A percentile compares a stretch with the other conserved stretches of the same genome.
phyloP scores from a whole-genome alignment of 2,888 invertebrate genomes.

The Apotomis betuletana region DNA sequence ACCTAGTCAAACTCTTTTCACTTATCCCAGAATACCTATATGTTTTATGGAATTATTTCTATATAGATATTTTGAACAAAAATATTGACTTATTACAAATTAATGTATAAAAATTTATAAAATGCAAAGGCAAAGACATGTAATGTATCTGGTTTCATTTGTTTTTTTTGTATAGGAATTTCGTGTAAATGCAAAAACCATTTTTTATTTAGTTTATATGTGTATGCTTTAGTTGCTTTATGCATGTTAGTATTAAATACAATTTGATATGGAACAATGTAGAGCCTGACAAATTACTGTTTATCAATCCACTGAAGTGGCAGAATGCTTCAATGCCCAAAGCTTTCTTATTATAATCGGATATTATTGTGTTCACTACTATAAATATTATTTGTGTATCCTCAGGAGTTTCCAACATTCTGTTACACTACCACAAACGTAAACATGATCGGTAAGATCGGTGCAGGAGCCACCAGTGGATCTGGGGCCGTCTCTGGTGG shows the following conservation, averaged over 20 bases:
- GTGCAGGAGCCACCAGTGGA: conserved; percentile 70
- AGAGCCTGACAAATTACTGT: conserved; percentile 32
- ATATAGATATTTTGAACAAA: too few species aligned
- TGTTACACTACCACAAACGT: conserved; percentile 87
- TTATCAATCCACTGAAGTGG: conserved; percentile 17
- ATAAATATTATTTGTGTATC: conserved; percentile 21
- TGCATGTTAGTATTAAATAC: background rate
- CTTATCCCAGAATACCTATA: too few species aligned
- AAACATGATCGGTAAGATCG: conserved; percentile 87
- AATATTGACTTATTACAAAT: too few species aligned
- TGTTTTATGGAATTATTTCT: too few species aligned
- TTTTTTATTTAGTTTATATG: too few species aligned
- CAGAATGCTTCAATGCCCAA: conserved; percentile 16
- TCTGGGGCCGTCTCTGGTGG: conserved; percentile 77
- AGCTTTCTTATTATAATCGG: conserved; percentile 2
- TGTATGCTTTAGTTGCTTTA: background rate
- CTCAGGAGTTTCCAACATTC: conserved; percentile 87
- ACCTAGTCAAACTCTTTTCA: too few species aligned
- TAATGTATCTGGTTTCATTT: too few species aligned
- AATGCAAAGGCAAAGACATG: too few species aligned
- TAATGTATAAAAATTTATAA: too few species aligned
- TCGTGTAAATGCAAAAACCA: too few species aligned
- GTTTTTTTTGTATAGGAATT: too few species aligned
- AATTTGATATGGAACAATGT: conserved; percentile 4
- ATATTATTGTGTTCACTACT: background rate